phyloP scores from a whole-genome alignment of 2,888 invertebrate species.

The Diplolepis rosae region DNA sequence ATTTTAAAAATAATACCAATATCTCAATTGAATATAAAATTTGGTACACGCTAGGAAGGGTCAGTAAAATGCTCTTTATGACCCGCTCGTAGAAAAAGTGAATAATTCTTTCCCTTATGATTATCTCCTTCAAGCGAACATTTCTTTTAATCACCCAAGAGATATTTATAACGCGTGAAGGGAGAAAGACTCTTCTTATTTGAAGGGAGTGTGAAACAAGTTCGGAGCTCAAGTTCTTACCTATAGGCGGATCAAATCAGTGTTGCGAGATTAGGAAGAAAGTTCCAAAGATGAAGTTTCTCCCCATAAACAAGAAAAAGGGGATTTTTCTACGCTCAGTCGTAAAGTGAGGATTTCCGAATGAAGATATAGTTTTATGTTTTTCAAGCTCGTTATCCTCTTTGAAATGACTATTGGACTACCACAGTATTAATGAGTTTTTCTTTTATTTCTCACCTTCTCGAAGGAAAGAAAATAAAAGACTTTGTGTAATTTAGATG shows the following conservation, averaged over 20 bases:
- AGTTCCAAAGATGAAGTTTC: background rate
- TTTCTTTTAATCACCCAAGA: background rate
- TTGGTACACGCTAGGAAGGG: too few relatives aligned
- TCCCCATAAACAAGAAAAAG: background rate
- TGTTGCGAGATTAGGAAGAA: background rate
- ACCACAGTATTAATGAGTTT: constrained; percentile 20
- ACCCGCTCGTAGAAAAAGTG: background rate
- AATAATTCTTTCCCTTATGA: background rate
- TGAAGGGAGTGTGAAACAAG: background rate
- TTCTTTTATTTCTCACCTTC: background rate
- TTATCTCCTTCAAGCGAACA: background rate
- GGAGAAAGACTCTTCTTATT: background rate
- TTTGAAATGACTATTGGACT: background rate
- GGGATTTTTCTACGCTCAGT: background rate
- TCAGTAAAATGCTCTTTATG: too few relatives aligned
- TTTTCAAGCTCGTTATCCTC: background rate
- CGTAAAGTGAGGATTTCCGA: background rate
- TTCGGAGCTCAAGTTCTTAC: background rate
- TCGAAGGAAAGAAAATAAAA: background rate
- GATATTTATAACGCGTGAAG: background rate
- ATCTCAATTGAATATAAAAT: too few relatives aligned
- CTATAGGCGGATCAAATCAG: constrained; percentile 16
- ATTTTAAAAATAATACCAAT: too few relatives aligned
- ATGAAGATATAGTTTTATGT: background rate
- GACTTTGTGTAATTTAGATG: background rate